Evolutionary conservation across 2,797 vertebrate genomes (phyloP), one percentile per base, ranked within the genome.

Genomic region (Diglossa cyanea): DNA sequence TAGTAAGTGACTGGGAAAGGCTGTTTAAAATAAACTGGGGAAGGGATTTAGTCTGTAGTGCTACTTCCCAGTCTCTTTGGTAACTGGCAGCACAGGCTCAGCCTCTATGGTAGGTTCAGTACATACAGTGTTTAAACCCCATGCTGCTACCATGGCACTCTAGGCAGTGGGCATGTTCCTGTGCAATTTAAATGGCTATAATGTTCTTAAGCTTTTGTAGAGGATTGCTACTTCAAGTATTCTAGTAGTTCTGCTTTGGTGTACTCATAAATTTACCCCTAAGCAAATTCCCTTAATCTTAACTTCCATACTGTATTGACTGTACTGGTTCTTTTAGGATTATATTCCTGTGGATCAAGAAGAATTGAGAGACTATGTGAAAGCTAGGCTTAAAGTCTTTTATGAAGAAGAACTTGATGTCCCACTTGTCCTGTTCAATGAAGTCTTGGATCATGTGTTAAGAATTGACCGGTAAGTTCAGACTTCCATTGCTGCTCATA

Each of bases 291-390:
- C 17, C 17, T 26, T 67, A 31, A 44, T 55, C 31, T 74, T 65
- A 25, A 83, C 17, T 84, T 88, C 19, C 3, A 1, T 72, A 10
- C 26, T 60, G 2, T 95, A 30, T 61, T 74, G 35, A 26, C 58
- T 86, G 57, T 60, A 40, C 40, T 61, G 30, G 19, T 91, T 92
- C 28, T 88, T 93, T 45, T 81, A 99, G 99, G 99, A 99, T 97
- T 99, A 99, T 86, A 99, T 99, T 95, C 99, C 99, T 79, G 99
- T 99, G 84, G 99, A 99, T 96, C 99, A 99, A 79, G 99, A 99
- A 95, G 99, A 99, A 95, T 93, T 99, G 79, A 98, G 99, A 86
- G 99, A 99, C 93, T 99, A 99, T 6, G 99, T 99, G 80, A 99
- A 99, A 97, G 99, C 99, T 28, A 98, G 99, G 79, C 98, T 99